Evolutionary conservation across 1,140 invertebrate genomes (phyloP), one percentile per base, ranked within the genome.

Genomic region (Arion vulgaris): DNA sequence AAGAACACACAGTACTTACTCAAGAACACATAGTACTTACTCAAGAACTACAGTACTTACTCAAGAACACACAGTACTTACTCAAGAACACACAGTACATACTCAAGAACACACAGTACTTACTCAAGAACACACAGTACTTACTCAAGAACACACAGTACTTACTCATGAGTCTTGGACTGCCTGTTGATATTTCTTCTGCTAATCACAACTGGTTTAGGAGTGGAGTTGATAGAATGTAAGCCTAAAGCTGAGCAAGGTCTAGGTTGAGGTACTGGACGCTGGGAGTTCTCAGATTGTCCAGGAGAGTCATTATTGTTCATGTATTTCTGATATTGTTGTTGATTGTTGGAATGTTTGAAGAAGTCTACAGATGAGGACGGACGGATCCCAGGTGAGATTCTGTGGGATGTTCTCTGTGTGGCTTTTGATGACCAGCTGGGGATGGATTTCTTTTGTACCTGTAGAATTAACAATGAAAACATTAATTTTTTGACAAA

Each of bases 311-410:
- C 11, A n/a, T 38, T 41, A 38, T 41, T 39, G 32, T 79, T 28
- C 0, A 11, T 79, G 76, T 66, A 13, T 9, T 77, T 41, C 23
- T 32, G 19, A 34, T 53, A 77, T 1, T 77, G 75, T 7, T 75
- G 34, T n/a, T 53, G 53, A 28, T 62, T 32, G 11, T 57, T 32
- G 26, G 45, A 38, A 34, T 62, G 72, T 11, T 23, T 62, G 5
- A 41, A 34, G 36, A 82, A 82, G 36, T 82, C 81, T n/a, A 82
- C 62, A 41, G 81, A 72, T 32, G 81, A 82, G 38, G 81, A 74
- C 1, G 81, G 73, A 13, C 81, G 81, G 26, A n/a, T 26, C 4
- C 57, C 1, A 9, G 53, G 76, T 23, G 76, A 66, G 0, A 36
- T 32, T 1, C 28, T 49, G 36, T 23, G 17, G 32, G n/a, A 66